Evolutionary conservation across 2,888 invertebrate genomes (phyloP).

Genomic region (Euphydryas editha): DNA sequence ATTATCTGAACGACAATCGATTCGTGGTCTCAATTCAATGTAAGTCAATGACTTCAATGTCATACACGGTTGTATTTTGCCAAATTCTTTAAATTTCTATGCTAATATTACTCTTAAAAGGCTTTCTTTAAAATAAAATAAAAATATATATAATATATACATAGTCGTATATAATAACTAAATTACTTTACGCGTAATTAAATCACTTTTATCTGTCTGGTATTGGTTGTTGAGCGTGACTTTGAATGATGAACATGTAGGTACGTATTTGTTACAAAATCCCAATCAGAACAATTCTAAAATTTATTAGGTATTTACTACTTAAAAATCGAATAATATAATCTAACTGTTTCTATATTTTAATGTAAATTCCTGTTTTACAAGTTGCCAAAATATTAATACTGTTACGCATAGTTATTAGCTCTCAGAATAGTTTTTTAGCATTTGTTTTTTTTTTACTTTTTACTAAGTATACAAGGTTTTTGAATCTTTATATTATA

Average conservation of each 20-base stretch:
- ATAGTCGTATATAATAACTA: no score
- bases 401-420: no score
- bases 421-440: no score
- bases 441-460: no score
- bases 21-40: slow-evolving; percentile 23
- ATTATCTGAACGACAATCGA: slow-evolving; percentile 37
- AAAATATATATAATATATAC: no score
- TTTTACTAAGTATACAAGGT: no score
- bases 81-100: not conserved
- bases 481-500: no score
- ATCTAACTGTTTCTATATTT: not conserved
- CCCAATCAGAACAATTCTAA: not conserved
- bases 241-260: slow-evolving; percentile 1
- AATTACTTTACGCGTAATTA: not conserved
- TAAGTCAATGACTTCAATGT: slow-evolving; percentile 12
- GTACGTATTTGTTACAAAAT: not conserved
- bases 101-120: not conserved
- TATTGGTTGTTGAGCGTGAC: not conserved
- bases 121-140: not conserved
- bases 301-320: not conserved
- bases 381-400: no score
- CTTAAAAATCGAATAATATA: not conserved
- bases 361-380: no score
- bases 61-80: not conserved
- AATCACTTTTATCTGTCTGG: not conserved